Percentiles rank a stretch among this genome's conserved stretches.
Evolutionary conservation across 2,113 vertebrate genomes (phyloP).

Genomic region (Podarcis cretensis): DNA sequence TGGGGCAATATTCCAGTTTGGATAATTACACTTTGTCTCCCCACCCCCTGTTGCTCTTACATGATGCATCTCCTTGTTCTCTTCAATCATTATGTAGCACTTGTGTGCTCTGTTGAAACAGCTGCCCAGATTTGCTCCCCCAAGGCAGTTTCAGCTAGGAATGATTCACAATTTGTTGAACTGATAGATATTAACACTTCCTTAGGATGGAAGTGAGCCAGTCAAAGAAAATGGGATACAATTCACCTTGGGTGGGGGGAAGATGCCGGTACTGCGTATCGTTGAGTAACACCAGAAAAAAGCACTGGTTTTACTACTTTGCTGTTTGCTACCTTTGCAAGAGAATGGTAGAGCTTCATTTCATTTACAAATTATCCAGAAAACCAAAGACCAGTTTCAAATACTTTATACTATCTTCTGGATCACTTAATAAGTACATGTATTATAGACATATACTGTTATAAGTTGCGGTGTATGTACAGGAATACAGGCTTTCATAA

Average conservation of each 20-base stretch:
- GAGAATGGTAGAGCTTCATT: no score
- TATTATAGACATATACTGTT: no score
- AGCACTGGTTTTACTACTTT: no score
- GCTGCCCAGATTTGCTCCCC: conserved; percentile 43
- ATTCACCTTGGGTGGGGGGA: neutral
- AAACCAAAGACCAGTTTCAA: no score
- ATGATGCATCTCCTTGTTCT: neutral
- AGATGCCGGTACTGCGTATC: no score
- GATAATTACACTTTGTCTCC: neutral
- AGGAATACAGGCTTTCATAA: no score
- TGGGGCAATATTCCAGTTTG: neutral
- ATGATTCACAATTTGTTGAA: conserved; percentile 27
- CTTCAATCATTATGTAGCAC: neutral
- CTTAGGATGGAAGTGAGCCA: neutral
- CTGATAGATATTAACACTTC: neutral
- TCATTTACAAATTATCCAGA: no score
- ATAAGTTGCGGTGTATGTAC: no score
- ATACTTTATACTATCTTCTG: no score
- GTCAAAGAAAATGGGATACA: neutral
- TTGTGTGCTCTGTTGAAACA: conserved; percentile 35
- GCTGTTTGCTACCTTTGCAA: no score
- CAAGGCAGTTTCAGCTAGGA: conserved; percentile 29
- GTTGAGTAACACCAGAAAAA: no score
- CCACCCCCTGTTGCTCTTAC: neutral
- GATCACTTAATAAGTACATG: no score